Evolutionary conservation across 1,140 invertebrate genomes (phyloP).

Genomic region (Drosophila takahashii): DNA sequence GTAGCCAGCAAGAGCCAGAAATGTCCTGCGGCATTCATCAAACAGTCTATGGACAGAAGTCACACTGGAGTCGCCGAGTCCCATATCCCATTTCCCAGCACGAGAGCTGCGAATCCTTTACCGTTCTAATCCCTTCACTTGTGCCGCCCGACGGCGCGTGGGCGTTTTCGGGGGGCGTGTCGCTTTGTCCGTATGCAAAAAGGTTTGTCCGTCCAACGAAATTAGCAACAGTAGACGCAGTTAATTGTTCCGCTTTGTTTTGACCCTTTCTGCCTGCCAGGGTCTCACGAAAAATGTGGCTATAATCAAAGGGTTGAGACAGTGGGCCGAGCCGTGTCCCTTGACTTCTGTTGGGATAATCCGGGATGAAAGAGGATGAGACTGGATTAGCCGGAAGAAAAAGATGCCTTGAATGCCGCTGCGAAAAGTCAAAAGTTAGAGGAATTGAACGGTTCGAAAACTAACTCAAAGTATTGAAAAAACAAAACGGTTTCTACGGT

Average conservation of each 20-base stretch:
- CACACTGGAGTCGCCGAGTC: conserved; percentile 1
- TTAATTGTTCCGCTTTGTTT: conserved; percentile 67
- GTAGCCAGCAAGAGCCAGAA: conserved; percentile 28
- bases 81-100: conserved; percentile 33
- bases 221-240: conserved; percentile 82
- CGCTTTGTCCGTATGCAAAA: conserved; percentile 49
- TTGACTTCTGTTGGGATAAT: conserved; percentile 81
- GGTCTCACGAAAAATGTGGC: neutral
- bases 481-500: neutral
- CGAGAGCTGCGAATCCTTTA: conserved; percentile 37
- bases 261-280: conserved; percentile 33
- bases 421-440: conserved; percentile 60
- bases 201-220: conserved; percentile 55
- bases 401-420: conserved; percentile 11
- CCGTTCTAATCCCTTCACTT: conserved; percentile 59
- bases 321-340: conserved; percentile 48
- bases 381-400: conserved; percentile 55
- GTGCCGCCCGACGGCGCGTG: conserved; percentile 58
- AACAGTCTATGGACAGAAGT: conserved; percentile 15
- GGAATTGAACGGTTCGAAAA: neutral
- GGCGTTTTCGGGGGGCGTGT: conserved; percentile 61
- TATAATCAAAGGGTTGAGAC: conserved; percentile 32
- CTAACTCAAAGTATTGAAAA: conserved; percentile 17
- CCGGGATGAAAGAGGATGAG: conserved; percentile 77
- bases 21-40: conserved; percentile 45